Percentiles rank a stretch among this genome's conserved stretches.
Evolutionary conservation across 1,140 invertebrate genomes (phyloP).

Genomic region (Penaeus vannamei): DNA sequence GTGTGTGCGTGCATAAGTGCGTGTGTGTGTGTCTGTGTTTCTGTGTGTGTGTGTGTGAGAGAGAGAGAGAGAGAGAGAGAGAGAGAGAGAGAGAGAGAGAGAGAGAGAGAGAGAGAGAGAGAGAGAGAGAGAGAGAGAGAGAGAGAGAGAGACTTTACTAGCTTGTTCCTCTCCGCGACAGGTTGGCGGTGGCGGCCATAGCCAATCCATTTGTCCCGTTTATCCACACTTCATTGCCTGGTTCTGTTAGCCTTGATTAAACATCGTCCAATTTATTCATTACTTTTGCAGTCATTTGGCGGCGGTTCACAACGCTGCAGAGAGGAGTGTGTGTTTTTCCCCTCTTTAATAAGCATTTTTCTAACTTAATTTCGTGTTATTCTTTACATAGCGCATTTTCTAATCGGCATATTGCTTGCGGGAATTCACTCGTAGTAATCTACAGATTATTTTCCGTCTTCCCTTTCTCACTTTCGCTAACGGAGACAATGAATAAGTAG

Average conservation of each 20-base stretch:
- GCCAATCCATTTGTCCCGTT: constrained; percentile 50
- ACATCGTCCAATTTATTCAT: constrained; percentile 49
- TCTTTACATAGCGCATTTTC: no score
- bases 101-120: not conserved
- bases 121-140: constrained; percentile 20
- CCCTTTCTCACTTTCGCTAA: not conserved
- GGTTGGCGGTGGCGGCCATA: constrained; percentile 9
- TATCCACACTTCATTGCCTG: constrained; percentile 45
- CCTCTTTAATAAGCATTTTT: no score
- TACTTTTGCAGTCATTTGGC: constrained; percentile 10
- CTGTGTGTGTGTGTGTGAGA: no score
- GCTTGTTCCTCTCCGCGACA: not conserved
- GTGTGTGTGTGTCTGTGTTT: no score
- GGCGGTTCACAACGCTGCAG: not conserved
- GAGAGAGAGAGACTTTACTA: constrained; percentile 2
- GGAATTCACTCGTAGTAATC: not conserved
- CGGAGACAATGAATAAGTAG: not conserved
- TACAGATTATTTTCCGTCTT: not conserved
- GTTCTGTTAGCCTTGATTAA: constrained; percentile 46
- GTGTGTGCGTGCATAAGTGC: no score
- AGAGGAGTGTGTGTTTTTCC: no score
- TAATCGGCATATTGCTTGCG: no score
- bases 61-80: not conserved
- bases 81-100: constrained; percentile 17
- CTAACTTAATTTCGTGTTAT: no score